A percentile compares a stretch with the other conserved stretches of the same genome.
phyloP scores from a whole-genome alignment of 2,113 vertebrate species.

The Hippocampus mohnikei region DNA sequence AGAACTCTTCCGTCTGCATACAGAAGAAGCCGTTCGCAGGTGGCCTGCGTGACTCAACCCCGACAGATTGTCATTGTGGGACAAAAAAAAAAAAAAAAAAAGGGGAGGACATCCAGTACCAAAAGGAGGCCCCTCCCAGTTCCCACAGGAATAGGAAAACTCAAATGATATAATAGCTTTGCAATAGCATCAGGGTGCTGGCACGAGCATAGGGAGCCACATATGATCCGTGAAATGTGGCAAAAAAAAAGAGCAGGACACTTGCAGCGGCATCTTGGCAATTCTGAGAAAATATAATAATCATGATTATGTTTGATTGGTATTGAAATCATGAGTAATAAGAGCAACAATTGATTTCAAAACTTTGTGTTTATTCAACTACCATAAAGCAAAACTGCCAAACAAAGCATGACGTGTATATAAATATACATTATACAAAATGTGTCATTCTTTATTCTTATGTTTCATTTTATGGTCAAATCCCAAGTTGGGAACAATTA shows the following conservation, averaged over 20 bases:
- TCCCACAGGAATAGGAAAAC: slow-evolving; percentile 44
- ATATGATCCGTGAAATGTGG: slow-evolving; percentile 27
- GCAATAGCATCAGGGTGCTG: slow-evolving; percentile 13
- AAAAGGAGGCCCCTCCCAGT: slow-evolving; percentile 21
- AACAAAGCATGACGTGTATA: too few species aligned
- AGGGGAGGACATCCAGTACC: slow-evolving; percentile 45
- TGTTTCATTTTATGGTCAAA: too few species aligned
- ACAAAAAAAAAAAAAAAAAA: slow-evolving; percentile 21
- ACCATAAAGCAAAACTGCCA: too few species aligned
- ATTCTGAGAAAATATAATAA: too few species aligned
- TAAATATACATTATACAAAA: too few species aligned
- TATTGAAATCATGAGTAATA: too few species aligned
- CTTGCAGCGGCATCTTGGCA: too few species aligned
- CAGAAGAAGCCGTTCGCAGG: slow-evolving; percentile 51
- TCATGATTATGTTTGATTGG: too few species aligned
- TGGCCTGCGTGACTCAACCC: slow-evolving; percentile 65
- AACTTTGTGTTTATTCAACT: too few species aligned
- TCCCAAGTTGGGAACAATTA: too few species aligned
- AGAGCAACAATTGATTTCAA: too few species aligned
- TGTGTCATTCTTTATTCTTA: too few species aligned
- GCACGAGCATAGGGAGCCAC: not conserved
- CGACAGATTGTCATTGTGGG: slow-evolving; percentile 62
- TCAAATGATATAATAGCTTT: not conserved
- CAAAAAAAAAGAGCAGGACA: slow-evolving; percentile 44
- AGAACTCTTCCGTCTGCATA: slow-evolving; percentile 33